Percentiles rank a stretch among this genome's conserved stretches.
phyloP scores from a whole-genome alignment of 1,140 invertebrate species.

The Trachelipus rathkii region DNA sequence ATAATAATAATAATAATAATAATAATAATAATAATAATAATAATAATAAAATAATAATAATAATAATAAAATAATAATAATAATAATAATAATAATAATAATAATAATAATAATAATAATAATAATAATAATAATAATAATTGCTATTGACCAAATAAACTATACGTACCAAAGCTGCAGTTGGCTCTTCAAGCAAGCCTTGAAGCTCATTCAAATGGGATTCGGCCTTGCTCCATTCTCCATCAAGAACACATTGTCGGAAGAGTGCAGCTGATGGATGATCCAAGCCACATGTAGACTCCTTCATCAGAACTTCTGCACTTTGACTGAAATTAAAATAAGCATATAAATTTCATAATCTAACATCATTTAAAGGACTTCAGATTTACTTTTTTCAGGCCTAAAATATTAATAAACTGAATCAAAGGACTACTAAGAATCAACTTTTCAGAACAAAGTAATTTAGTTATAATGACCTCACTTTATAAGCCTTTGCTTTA shows the following conservation, averaged over 20 bases:
- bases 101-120: no score
- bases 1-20: no score
- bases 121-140: no score
- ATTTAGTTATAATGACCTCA: no score
- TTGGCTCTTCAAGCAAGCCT: slow-evolving; percentile 66
- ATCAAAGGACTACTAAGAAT: neutral
- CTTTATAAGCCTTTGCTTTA: no score
- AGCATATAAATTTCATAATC: neutral
- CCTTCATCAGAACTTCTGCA: slow-evolving; percentile 70
- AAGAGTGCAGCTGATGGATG: slow-evolving; percentile 93
- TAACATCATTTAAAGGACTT: neutral
- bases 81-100: no score
- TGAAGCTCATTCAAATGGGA: slow-evolving; percentile 77
- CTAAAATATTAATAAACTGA: neutral
- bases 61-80: no score
- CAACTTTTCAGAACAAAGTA: neutral
- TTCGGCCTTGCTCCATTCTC: slow-evolving; percentile 78
- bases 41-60: no score
- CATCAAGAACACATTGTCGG: slow-evolving; percentile 85
- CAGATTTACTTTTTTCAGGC: neutral
- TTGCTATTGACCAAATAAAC: no score
- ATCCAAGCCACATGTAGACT: slow-evolving; percentile 90
- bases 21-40: no score
- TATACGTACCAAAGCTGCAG: slow-evolving; percentile 52
- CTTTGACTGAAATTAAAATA: slow-evolving; percentile 41